Evolutionary conservation across 2,888 invertebrate species (phyloP), one percentile per base, ranked within the genome.

Genomic region (Torymus texanus): DNA sequence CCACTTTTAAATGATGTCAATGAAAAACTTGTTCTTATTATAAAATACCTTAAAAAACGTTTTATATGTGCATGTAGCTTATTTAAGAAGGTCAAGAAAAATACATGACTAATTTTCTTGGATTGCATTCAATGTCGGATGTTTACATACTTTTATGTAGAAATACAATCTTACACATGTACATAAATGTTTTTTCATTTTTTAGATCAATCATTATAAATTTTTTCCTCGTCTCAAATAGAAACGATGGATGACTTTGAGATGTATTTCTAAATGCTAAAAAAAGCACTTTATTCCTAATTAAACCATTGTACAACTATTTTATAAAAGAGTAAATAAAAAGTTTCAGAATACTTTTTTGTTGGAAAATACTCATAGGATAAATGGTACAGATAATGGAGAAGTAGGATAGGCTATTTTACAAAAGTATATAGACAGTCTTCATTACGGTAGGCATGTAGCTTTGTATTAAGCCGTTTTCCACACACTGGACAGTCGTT

Each of bases 21-120:
- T 12, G 72, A 78, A 61, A 78, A 78, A 78, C 58, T 78, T 59
- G 72, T 78, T 78, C 63, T 73, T 16, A 16, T 65, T 71, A 65
- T 29, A 16, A 63, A 50, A 53, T n/a, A 18, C 50, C 14, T 55
- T 50, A 63, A 76, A 75, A 75, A 51, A 53, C 41, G 16, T 24
- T 61, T 75, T 67, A 61, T 75, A 70, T 18, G 70, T 62, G 63
- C n/a, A 24, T 63, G 18, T 13, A 4, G 29, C 29, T 21, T 24
- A 58, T 8, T 58, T 59, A 75, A 75, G 29, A 66, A 24, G 67
- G 66, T 58, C 67, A 75, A 75, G 75, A 71, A 71, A 70, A 65
- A 67, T 75, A 75, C 53, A 63, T 76, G 76, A 71, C 70, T 71
- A 76, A 70, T 70, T 67, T 66, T 12, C 53, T 51, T n/a, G 24